A percentile compares a stretch with the other conserved stretches of the same genome.
phyloP scores from a whole-genome alignment of 2,113 vertebrate species.

The Hemiscyllium ocellatum region DNA sequence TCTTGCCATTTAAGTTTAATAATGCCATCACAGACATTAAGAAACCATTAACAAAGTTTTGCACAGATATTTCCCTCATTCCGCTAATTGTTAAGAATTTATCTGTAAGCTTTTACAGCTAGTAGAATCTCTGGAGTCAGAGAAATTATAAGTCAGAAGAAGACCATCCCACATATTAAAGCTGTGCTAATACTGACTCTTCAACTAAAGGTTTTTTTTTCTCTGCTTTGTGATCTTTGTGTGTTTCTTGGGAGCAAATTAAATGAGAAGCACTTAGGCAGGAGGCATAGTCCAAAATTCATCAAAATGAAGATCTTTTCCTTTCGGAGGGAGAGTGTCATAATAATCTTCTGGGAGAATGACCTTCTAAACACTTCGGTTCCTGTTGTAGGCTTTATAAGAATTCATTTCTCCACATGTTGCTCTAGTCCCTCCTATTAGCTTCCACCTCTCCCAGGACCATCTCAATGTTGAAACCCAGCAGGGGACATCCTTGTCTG shows the following conservation, averaged over 20 bases:
- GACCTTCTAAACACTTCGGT: background rate
- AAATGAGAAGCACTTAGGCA: background rate
- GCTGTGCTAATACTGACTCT: background rate
- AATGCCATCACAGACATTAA: slow-evolving; percentile 30
- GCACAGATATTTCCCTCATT: background rate
- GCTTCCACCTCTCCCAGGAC: background rate
- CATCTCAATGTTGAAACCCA: no score
- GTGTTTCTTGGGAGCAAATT: background rate
- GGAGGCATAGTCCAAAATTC: background rate
- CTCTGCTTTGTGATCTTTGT: background rate
- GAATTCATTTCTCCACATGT: background rate
- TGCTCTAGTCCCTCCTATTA: background rate
- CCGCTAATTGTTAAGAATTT: background rate
- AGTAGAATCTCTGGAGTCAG: background rate
- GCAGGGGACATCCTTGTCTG: no score
- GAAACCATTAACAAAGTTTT: background rate
- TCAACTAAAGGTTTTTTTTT: background rate
- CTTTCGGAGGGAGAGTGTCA: background rate
- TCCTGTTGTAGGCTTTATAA: background rate
- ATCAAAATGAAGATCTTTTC: background rate
- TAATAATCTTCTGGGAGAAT: background rate
- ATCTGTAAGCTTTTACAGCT: background rate
- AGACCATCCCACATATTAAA: background rate
- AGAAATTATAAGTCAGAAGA: background rate
- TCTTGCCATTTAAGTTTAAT: slow-evolving; percentile 34